Conservation (phyloP, 2,888 invertebrate genomes). For the Leptopilina syphax region DNA sequence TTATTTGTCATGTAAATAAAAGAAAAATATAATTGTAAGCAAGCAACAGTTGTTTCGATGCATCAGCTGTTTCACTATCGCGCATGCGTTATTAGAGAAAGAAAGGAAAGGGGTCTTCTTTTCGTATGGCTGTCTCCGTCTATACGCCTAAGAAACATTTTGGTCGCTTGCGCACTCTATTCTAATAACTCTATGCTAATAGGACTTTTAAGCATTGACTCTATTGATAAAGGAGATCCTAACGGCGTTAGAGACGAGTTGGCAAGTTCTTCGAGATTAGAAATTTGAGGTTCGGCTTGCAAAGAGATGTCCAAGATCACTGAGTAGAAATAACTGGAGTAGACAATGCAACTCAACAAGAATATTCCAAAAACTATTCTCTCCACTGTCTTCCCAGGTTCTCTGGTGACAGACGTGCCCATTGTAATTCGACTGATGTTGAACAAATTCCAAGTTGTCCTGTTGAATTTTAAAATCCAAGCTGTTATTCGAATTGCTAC, state of each 20-base stretch:
- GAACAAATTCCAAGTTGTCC: not conserved
- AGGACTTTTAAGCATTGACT: not conserved
- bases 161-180: too few relatives aligned
- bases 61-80: too few relatives aligned
- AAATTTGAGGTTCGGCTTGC: not conserved
- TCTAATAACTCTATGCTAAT: too few relatives aligned
- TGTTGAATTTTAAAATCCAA: not conserved
- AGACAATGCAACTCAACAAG: not conserved
- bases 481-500: not conserved
- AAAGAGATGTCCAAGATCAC: not conserved
- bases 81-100: too few relatives aligned
- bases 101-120: too few relatives aligned
- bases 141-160: too few relatives aligned
- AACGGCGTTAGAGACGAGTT: not conserved
- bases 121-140: too few relatives aligned
- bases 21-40: too few relatives aligned
- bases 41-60: too few relatives aligned
- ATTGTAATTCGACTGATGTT: not conserved
- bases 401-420: not conserved
- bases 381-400: not conserved
- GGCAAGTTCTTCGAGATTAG: not conserved
- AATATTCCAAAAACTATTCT: not conserved
- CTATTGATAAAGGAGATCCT: not conserved
- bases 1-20: too few relatives aligned
- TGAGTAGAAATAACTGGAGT: not conserved